phyloP scores from a whole-genome alignment of 2,113 vertebrate genomes.

The Stictonetta naevosa region DNA sequence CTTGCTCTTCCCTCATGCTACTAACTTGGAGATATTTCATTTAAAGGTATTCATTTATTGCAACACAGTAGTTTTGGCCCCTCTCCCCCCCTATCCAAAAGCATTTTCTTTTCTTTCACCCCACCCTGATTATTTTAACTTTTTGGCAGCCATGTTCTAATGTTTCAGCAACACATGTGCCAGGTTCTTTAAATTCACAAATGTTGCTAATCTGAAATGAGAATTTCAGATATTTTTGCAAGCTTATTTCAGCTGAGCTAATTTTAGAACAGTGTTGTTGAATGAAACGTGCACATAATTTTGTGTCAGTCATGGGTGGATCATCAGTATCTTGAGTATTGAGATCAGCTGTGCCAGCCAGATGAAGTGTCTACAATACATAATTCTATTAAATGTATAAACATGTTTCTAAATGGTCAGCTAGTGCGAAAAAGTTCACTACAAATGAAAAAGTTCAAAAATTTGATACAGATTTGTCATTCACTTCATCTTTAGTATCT shows the following conservation, averaged over 20 bases:
- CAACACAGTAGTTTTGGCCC: conserved; percentile 28
- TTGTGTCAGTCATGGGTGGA: conserved; percentile 48
- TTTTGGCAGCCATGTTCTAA: conserved; percentile 69
- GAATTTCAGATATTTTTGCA: conserved; percentile 80
- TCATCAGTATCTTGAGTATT: conserved; percentile 52
- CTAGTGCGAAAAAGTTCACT: not conserved
- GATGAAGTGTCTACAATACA: not conserved
- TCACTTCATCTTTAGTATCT: not conserved
- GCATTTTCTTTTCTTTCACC: conserved; percentile 50
- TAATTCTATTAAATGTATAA: not conserved
- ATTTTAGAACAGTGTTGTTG: conserved; percentile 77
- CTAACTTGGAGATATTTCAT: conserved; percentile 64
- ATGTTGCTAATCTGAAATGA: conserved; percentile 80
- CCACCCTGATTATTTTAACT: conserved; percentile 61
- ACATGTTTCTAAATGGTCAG: not conserved
- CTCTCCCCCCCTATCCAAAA: not conserved
- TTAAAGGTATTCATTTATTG: conserved; percentile 59
- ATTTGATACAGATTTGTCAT: not conserved
- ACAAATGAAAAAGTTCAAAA: not conserved
- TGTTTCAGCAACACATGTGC: conserved; percentile 72
- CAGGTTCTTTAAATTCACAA: conserved; percentile 77
- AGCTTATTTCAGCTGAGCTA: conserved; percentile 75
- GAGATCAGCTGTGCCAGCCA: conserved; percentile 33
- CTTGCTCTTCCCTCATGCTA: conserved; percentile 71
- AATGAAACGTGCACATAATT: conserved; percentile 76